A percentile compares a stretch with the other conserved stretches of the same genome.
Evolutionary conservation across 2,888 invertebrate species (phyloP).

Genomic region (Harmothoe impar): DNA sequence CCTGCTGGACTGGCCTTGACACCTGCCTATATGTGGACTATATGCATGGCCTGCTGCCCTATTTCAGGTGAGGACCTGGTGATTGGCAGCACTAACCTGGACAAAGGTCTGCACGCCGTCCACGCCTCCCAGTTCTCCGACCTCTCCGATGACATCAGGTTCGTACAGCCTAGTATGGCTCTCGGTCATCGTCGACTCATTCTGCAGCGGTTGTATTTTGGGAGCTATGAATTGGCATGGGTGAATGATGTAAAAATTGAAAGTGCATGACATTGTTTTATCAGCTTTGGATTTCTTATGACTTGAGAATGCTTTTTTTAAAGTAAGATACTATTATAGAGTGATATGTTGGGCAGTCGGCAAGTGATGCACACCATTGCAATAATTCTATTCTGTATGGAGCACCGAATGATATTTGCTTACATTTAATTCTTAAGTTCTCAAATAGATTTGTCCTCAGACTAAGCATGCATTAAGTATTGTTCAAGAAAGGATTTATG

Average conservation of each 20-base stretch:
- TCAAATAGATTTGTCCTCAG: background rate
- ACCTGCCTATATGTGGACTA: background rate
- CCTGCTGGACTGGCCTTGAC: background rate
- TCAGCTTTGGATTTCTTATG: too few species aligned
- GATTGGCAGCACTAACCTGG: slow-evolving; percentile 35
- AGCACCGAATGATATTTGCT: background rate
- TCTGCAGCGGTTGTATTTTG: too few species aligned
- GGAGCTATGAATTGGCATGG: too few species aligned
- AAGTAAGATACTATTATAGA: too few species aligned
- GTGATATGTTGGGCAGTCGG: too few species aligned
- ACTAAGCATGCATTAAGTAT: too few species aligned
- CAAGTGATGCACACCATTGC: too few species aligned
- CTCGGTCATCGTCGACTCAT: background rate
- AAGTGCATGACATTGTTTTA: too few species aligned
- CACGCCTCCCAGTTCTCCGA: slow-evolving; percentile 52
- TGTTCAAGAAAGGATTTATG: too few species aligned
- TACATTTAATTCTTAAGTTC: background rate
- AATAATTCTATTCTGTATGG: too few species aligned
- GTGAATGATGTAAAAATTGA: too few species aligned
- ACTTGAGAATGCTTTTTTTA: too few species aligned
- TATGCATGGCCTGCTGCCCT: slow-evolving; percentile 18
- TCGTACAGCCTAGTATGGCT: background rate
- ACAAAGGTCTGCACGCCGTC: slow-evolving; percentile 2
- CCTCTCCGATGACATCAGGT: slow-evolving; percentile 60
- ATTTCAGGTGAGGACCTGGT: slow-evolving; percentile 61